Percentiles rank a stretch among this genome's conserved stretches.
phyloP scores from a whole-genome alignment of 2,113 vertebrate species.

The Melanostigma gelatinosum region DNA sequence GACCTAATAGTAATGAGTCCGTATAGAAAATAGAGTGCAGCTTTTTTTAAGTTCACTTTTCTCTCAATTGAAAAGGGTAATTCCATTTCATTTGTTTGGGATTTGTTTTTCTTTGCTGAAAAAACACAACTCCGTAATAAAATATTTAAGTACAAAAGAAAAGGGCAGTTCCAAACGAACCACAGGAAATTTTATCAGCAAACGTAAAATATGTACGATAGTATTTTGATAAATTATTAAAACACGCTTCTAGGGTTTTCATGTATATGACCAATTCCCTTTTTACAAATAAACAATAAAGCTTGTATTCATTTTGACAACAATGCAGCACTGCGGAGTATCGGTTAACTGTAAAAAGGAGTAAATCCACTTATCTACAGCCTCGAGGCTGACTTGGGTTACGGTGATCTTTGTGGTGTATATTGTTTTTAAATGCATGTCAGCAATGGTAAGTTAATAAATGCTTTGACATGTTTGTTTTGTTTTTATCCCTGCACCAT shows the following conservation, averaged over 20 bases:
- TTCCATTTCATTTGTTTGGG: neutral
- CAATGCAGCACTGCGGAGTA: neutral
- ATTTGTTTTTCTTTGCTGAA: too few species aligned
- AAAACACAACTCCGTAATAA: too few species aligned
- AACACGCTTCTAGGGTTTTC: neutral
- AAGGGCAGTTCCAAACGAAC: neutral
- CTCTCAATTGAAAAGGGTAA: neutral
- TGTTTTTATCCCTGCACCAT: neutral
- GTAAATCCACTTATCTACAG: neutral
- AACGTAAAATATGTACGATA: neutral
- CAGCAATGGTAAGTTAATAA: neutral
- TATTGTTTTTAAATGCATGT: neutral
- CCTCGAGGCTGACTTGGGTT: conserved; percentile 10
- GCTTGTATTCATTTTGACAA: neutral
- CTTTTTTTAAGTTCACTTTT: neutral
- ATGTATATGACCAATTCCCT: neutral
- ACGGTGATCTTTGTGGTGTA: conserved; percentile 1
- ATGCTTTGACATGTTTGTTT: neutral
- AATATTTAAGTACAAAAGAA: neutral
- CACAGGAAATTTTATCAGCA: neutral
- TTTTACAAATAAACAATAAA: neutral
- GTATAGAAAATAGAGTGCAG: neutral
- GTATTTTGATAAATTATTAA: neutral
- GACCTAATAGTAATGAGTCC: neutral
- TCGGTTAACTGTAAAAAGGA: neutral